Percentiles rank a stretch among this genome's conserved stretches.
Conservation (phyloP, 2,888 invertebrate genomes). For the Palloptera scutellata region DNA sequence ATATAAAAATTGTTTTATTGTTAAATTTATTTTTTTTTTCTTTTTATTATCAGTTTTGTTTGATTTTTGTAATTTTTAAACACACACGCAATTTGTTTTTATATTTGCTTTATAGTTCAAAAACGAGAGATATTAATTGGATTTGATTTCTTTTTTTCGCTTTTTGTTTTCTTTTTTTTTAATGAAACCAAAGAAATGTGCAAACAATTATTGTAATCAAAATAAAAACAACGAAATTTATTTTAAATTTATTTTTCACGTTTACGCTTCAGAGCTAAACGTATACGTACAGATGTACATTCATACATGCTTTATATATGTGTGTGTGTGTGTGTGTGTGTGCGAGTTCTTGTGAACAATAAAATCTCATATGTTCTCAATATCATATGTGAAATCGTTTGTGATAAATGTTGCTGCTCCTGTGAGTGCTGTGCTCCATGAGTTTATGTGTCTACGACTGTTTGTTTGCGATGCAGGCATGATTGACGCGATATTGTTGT, state of each 20-base stretch:
- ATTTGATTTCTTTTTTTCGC: not conserved
- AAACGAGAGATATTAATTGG: too few relatives aligned
- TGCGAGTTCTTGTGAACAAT: not conserved
- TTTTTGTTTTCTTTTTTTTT: slow-evolving; percentile 4
- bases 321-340: not conserved
- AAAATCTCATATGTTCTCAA: too few relatives aligned
- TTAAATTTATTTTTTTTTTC: slow-evolving; percentile 16
- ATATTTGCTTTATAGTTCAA: not conserved
- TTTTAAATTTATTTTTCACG: slow-evolving; percentile 12
- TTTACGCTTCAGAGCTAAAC: not conserved
- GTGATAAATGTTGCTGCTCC: too few relatives aligned
- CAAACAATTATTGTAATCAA: slow-evolving; percentile 1
- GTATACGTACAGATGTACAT: not conserved
- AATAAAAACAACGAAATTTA: not conserved
- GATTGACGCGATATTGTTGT: not conserved
- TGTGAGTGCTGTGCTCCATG: too few relatives aligned
- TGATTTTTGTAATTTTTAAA: slow-evolving; percentile 15
- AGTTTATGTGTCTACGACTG: not conserved
- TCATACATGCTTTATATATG: not conserved
- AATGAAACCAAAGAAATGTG: not conserved
- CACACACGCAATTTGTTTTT: not conserved
- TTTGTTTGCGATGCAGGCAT: not conserved
- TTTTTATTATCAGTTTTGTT: slow-evolving; percentile 6
- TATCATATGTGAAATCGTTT: slow-evolving; percentile 7
- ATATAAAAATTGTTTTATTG: too few relatives aligned